Percentiles rank a stretch among this genome's conserved stretches.
Conservation (phyloP, 2,888 invertebrate genomes). For the Acleris emargana region DNA sequence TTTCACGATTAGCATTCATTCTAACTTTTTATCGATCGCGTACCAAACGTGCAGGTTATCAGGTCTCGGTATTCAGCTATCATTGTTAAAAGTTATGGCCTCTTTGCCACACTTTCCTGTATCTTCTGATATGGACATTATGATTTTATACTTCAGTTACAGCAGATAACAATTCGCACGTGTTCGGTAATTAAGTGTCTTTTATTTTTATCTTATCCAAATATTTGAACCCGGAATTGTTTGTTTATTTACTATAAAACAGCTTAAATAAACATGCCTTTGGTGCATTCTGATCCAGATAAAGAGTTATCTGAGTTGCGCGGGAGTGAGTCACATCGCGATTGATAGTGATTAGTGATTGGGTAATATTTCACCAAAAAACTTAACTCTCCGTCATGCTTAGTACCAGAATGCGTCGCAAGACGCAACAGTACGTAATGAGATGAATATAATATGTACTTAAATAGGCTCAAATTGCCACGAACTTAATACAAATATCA, state of each 20-base stretch:
- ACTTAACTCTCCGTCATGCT: conserved; percentile 54
- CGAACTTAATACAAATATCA: background rate
- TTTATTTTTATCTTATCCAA: conserved; percentile 48
- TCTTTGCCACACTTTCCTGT: too few relatives aligned
- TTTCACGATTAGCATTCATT: conserved; percentile 62
- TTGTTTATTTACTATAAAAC: conserved; percentile 45
- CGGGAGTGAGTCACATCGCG: conserved; percentile 52
- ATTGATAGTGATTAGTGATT: conserved; percentile 54
- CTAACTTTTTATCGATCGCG: conserved; percentile 25
- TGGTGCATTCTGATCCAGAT: conserved; percentile 53
- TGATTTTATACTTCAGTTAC: background rate
- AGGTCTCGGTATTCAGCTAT: conserved; percentile 3
- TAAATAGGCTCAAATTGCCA: conserved; percentile 2
- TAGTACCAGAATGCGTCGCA: conserved; percentile 45
- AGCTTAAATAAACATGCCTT: conserved; percentile 50
- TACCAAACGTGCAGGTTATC: conserved; percentile 13
- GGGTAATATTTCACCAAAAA: conserved; percentile 58
- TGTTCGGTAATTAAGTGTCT: conserved; percentile 25
- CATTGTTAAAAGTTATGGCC: background rate
- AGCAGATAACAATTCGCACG: background rate
- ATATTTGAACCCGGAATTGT: conserved; percentile 34
- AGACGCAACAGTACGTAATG: conserved; percentile 34
- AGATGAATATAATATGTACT: conserved; percentile 34
- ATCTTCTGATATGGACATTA: too few relatives aligned
- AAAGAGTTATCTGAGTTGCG: conserved; percentile 47